Conservation (phyloP, 2,888 invertebrate species). For the Brenthis daphne region DNA sequence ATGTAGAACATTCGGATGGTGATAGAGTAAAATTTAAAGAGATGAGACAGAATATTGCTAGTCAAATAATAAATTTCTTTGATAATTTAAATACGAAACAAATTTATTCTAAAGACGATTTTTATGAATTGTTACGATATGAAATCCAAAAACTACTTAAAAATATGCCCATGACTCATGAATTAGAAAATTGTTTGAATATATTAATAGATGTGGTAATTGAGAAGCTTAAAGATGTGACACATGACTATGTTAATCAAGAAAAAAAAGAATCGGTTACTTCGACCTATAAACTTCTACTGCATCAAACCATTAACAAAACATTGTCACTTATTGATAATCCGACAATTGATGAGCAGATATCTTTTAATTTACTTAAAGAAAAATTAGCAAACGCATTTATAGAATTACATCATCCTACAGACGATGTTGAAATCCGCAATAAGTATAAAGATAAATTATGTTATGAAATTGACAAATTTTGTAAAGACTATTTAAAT, state of each 20-base stretch:
- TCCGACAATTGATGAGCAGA: constrained; percentile 48
- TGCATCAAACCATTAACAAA: constrained; percentile 53
- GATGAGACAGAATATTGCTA: constrained; percentile 3
- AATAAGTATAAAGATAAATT: constrained; percentile 51
- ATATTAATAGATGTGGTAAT: constrained; percentile 46
- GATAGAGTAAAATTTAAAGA: background rate
- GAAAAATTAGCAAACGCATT: constrained; percentile 61
- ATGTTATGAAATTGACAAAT: constrained; percentile 50
- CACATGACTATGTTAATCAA: constrained; percentile 48
- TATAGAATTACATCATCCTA: constrained; percentile 54
- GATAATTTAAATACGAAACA: constrained; percentile 1
- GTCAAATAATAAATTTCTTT: background rate
- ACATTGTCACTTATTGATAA: constrained; percentile 47
- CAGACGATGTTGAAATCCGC: constrained; percentile 42
- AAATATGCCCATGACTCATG: constrained; percentile 41
- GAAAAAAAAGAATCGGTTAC: constrained; percentile 15
- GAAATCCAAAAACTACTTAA: constrained; percentile 12
- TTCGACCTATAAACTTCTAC: constrained; percentile 50
- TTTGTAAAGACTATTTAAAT: constrained; percentile 55
- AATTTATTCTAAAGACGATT: background rate
- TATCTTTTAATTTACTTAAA: constrained; percentile 55
- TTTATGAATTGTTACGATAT: constrained; percentile 1
- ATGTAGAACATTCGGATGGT: background rate
- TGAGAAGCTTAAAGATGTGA: constrained; percentile 45
- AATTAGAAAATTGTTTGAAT: constrained; percentile 41